Conservation (phyloP, 1,140 invertebrate genomes). For the Zaprionus ornatus region DNA sequence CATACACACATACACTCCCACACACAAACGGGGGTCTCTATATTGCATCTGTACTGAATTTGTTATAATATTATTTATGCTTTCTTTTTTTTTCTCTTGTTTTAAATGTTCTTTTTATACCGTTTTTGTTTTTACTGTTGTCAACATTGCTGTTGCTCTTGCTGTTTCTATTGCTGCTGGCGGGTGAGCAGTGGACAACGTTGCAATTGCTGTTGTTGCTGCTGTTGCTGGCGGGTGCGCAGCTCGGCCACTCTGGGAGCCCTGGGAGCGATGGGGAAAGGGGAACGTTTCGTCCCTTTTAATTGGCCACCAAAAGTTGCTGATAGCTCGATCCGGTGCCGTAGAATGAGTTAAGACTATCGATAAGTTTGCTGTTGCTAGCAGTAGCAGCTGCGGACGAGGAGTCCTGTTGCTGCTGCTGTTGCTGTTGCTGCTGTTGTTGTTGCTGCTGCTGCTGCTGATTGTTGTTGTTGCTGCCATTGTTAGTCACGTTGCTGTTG, state of each 20-base stretch:
- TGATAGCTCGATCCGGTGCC: slow-evolving; percentile 74
- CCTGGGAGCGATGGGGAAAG: background rate
- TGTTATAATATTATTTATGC: slow-evolving; percentile 2
- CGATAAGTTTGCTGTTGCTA: slow-evolving; percentile 73
- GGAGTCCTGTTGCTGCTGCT: slow-evolving; percentile 28
- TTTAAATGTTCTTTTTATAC: slow-evolving; percentile 4
- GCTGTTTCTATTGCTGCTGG: background rate
- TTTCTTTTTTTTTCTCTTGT: slow-evolving; percentile 1
- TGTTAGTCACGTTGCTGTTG: background rate
- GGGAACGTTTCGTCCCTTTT: slow-evolving; percentile 29
- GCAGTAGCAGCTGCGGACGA: slow-evolving; percentile 29
- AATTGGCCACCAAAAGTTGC: slow-evolving; percentile 82
- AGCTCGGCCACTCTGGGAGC: background rate
- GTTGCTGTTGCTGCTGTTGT: slow-evolving; percentile 15
- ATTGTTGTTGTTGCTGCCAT: slow-evolving; percentile 21
- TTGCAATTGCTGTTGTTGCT: background rate
- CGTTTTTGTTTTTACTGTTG: background rate
- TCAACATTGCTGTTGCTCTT: background rate
- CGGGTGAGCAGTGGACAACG: too few species aligned
- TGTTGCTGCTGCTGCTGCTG: slow-evolving; percentile 36
- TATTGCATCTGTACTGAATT: background rate
- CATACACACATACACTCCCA: background rate
- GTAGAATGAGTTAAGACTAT: slow-evolving; percentile 83
- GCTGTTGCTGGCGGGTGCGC: background rate
- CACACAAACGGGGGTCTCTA: background rate